Evolutionary conservation across 1,140 invertebrate genomes (phyloP).

Genomic region (Muscidifurax raptorellus): DNA sequence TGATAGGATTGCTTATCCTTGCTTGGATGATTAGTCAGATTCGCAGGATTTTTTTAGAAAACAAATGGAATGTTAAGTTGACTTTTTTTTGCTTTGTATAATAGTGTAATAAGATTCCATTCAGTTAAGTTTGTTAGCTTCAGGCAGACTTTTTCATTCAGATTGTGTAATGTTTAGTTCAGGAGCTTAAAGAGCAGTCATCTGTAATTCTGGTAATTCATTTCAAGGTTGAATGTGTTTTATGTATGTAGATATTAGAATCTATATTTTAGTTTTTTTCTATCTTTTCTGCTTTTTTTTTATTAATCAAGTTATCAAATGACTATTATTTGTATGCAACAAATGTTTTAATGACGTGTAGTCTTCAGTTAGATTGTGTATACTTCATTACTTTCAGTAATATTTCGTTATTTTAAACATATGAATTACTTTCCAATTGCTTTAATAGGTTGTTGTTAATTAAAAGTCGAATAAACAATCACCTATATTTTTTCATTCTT

Average conservation of each 20-base stretch:
- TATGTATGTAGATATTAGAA: neutral
- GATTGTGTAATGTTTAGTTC: neutral
- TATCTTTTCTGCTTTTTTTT: neutral
- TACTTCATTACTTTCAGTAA: too few relatives aligned
- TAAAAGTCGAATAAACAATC: too few relatives aligned
- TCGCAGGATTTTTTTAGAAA: neutral
- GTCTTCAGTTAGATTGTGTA: too few relatives aligned
- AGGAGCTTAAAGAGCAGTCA: neutral
- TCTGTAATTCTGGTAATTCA: neutral
- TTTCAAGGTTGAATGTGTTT: constrained; percentile 2
- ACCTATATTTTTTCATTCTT: neutral
- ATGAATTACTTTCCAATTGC: too few relatives aligned
- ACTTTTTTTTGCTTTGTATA: neutral
- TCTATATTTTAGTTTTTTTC: neutral
- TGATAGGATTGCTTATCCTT: neutral
- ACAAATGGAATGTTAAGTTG: neutral
- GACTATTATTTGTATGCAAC: neutral
- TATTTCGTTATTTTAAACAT: too few relatives aligned
- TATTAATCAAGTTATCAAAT: neutral
- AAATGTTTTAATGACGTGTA: too few relatives aligned
- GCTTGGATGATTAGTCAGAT: neutral
- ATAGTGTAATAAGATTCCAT: neutral
- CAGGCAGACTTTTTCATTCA: neutral
- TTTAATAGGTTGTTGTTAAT: too few relatives aligned
- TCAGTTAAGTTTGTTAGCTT: neutral